Conservation (phyloP, 2,797 vertebrate species). For the Coendou prehensilis region DNA sequence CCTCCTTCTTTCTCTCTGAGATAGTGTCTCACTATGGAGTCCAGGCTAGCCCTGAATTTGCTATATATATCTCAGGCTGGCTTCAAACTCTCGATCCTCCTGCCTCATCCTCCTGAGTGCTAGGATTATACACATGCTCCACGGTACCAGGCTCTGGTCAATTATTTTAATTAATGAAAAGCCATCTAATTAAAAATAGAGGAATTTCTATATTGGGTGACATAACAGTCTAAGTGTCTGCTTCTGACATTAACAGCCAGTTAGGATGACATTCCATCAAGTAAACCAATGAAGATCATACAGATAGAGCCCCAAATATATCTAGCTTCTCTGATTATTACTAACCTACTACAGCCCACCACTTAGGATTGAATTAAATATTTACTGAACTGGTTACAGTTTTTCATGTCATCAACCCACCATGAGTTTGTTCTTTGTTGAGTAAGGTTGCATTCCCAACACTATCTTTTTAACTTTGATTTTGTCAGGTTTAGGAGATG, state of each 20-base stretch:
- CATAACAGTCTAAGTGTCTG: not conserved
- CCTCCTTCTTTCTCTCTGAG: not conserved
- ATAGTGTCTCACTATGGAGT: not conserved
- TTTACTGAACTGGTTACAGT: not conserved
- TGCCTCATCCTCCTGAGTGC: not conserved
- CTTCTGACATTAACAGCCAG: not conserved
- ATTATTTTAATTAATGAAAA: constrained; percentile 28
- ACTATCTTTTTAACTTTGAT: constrained; percentile 26
- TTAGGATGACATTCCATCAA: constrained; percentile 2
- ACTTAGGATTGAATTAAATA: constrained; percentile 20
- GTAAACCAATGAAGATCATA: not conserved
- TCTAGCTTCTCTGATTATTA: not conserved
- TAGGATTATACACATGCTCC: not conserved
- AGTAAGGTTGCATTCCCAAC: not conserved
- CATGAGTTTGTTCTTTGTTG: constrained; percentile 34
- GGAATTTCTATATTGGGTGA: constrained; percentile 19
- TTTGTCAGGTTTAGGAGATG: constrained; percentile 23
- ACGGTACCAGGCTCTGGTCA: not conserved
- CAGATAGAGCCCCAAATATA: not conserved
- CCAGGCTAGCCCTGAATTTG: not conserved
- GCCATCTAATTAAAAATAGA: constrained; percentile 41
- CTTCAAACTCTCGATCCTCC: not conserved
- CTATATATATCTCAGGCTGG: not conserved
- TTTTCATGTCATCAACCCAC: constrained; percentile 39
- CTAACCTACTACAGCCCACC: not conserved